Conservation (phyloP, 1,140 invertebrate species). For the Apis dorsata region DNA sequence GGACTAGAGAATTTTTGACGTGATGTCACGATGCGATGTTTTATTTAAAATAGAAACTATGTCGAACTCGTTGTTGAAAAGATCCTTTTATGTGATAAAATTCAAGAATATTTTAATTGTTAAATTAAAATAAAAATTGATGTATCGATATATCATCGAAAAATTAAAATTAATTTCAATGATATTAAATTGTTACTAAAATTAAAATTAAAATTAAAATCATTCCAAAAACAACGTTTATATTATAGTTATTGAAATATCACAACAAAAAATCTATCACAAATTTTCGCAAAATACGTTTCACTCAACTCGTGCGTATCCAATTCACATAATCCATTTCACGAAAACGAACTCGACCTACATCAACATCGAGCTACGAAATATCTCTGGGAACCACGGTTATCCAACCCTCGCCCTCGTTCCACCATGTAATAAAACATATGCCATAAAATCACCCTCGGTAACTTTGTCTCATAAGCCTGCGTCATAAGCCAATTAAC, state of each 20-base stretch:
- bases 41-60: too few species aligned
- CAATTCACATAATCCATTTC: background rate
- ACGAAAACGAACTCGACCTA: background rate
- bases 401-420: background rate
- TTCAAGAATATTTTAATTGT: too few species aligned
- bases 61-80: background rate
- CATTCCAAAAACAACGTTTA: too few species aligned
- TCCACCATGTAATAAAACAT: constrained; percentile 2
- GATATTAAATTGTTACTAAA: too few species aligned
- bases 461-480: background rate
- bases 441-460: constrained; percentile 14
- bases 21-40: background rate
- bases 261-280: background rate
- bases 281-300: too few species aligned
- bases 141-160: too few species aligned
- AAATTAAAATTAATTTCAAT: too few species aligned
- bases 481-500: constrained; percentile 16
- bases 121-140: too few species aligned
- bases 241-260: too few species aligned
- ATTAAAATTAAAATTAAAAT: too few species aligned
- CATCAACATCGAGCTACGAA: background rate
- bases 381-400: background rate
- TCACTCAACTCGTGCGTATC: background rate
- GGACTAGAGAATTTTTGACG: background rate
- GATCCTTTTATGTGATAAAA: too few species aligned